A percentile compares a stretch with the other conserved stretches of the same genome.
phyloP scores from a whole-genome alignment of 2,797 vertebrate genomes.

The Periparus ater region DNA sequence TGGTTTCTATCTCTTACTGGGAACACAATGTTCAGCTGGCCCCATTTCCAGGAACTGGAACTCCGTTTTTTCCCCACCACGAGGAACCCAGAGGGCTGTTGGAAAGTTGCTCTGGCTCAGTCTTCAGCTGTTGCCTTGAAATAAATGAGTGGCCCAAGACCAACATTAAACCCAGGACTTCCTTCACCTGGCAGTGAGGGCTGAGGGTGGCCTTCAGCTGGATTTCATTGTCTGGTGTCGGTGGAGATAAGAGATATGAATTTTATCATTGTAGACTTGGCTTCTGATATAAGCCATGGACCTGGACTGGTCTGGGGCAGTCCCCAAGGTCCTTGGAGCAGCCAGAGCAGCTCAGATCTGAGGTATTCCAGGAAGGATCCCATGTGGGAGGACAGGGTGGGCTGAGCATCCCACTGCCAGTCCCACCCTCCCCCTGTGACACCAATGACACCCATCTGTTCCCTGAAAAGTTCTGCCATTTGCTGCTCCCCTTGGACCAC shows the following conservation, averaged over 20 bases:
- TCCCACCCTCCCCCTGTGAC: neutral
- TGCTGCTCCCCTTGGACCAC: neutral
- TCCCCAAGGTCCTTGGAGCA: neutral
- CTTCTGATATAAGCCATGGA: neutral
- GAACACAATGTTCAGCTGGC: fast-evolving
- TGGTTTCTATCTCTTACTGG: neutral
- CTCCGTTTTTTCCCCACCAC: neutral
- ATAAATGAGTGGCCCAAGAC: neutral
- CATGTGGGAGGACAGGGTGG: fast-evolving
- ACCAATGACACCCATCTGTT: fast-evolving
- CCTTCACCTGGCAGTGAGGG: neutral
- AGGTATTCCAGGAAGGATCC: neutral
- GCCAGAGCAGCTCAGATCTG: neutral
- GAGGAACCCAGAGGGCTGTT: neutral
- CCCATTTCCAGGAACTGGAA: neutral
- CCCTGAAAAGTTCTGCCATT: neutral
- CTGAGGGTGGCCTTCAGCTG: neutral
- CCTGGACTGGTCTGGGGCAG: neutral
- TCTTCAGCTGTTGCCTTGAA: neutral
- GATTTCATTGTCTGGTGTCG: neutral
- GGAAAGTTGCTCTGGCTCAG: neutral
- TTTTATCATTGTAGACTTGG: neutral
- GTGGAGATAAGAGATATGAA: neutral
- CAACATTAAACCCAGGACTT: neutral
- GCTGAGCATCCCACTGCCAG: neutral